phyloP scores from a whole-genome alignment of 2,888 invertebrate species.

The Drosophila leonis region DNA sequence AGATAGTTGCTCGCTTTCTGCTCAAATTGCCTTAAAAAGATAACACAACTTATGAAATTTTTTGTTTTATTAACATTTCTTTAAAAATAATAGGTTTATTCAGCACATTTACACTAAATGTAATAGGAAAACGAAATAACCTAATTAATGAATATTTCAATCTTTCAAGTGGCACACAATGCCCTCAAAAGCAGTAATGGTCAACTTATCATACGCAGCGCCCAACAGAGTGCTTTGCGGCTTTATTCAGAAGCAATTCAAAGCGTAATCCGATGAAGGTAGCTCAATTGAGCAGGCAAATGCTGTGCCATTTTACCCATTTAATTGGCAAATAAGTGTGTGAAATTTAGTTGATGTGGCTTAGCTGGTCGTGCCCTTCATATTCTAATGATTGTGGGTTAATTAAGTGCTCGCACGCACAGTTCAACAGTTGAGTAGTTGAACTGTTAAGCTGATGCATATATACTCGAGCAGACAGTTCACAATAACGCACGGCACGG shows the following conservation, averaged over 20 bases:
- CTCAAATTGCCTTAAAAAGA: too few species aligned
- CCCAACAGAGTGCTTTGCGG: neutral
- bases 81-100: neutral
- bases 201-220: neutral
- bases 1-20: too few species aligned
- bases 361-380: slow-evolving; percentile 14
- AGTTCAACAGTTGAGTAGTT: slow-evolving; percentile 47
- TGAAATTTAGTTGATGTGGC: neutral
- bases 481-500: slow-evolving; percentile 16
- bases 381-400: slow-evolving; percentile 65
- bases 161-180: slow-evolving; percentile 11
- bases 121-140: neutral
- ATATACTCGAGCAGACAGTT: slow-evolving; percentile 1
- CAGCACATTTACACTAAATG: neutral
- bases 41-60: too few species aligned
- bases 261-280: slow-evolving; percentile 2
- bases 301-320: neutral
- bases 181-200: slow-evolving; percentile 7
- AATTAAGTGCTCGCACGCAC: slow-evolving; percentile 73
- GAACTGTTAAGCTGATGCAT: slow-evolving; percentile 33
- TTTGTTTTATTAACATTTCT: too few species aligned
- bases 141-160: neutral
- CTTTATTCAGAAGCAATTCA: neutral
- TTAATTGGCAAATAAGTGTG: slow-evolving; percentile 47
- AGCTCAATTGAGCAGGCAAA: slow-evolving; percentile 38